A percentile compares a stretch with the other conserved stretches of the same genome.
These are phyloP conservation scores for Drosophila imparisetae DNA, from an alignment of 2,888 invertebrate genomes.

Conservation along the genomic window DNA sequence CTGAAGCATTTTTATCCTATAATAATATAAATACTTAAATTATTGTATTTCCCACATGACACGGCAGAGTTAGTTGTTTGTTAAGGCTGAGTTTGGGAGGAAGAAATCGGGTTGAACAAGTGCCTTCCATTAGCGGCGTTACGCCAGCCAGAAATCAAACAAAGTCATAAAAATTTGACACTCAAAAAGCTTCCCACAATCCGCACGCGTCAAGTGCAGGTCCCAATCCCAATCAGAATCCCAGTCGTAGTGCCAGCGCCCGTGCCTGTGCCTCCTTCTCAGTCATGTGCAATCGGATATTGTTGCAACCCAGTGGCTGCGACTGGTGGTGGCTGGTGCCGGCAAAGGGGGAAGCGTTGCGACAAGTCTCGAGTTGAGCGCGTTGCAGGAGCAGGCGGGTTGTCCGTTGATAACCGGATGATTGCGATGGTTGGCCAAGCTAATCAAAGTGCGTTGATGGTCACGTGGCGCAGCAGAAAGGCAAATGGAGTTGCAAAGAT, in stretches of 20 bases:
- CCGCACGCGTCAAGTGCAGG: slow-evolving; percentile 72
- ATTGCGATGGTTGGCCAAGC: slow-evolving; percentile 43
- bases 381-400: slow-evolving; percentile 31
- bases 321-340: slow-evolving; percentile 34
- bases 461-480: slow-evolving; percentile 73
- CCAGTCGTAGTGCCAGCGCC: not conserved
- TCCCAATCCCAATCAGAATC: slow-evolving; percentile 13
- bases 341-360: slow-evolving; percentile 12
- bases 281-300: slow-evolving; percentile 70
- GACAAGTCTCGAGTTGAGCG: slow-evolving; percentile 22
- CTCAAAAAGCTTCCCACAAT: slow-evolving; percentile 72
- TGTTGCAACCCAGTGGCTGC: slow-evolving; percentile 53
- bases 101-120: slow-evolving; percentile 71
- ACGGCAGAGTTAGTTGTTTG: slow-evolving; percentile 11
- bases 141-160: slow-evolving; percentile 76
- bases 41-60: slow-evolving; percentile 41
- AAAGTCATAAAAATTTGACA: slow-evolving; percentile 81
- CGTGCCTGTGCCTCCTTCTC: not conserved
- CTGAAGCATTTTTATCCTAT: not conserved
- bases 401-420: slow-evolving; percentile 37
- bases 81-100: not conserved
- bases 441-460: slow-evolving; percentile 81
- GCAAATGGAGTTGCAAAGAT: slow-evolving; percentile 52
- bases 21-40: not conserved
- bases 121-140: slow-evolving; percentile 77